Conservation (phyloP, 2,797 vertebrate genomes). For the Poecilia picta region DNA sequence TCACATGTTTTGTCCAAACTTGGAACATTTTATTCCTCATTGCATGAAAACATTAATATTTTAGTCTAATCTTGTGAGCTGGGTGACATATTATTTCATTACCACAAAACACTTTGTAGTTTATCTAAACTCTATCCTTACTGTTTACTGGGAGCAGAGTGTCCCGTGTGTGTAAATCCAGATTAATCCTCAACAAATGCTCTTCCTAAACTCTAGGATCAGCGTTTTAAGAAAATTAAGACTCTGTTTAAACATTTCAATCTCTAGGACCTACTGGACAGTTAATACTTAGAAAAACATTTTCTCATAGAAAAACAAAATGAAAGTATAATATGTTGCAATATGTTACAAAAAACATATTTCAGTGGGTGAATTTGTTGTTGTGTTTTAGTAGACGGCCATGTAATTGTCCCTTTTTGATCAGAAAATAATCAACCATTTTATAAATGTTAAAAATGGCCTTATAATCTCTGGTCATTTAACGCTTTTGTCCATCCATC, state of each 20-base stretch:
- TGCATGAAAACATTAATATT: neutral
- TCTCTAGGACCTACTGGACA: neutral
- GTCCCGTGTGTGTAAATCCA: conserved; percentile 3
- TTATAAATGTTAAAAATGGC: neutral
- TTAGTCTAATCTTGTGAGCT: neutral
- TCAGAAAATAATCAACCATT: neutral
- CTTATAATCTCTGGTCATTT: neutral
- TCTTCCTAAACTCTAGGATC: neutral
- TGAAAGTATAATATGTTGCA: neutral
- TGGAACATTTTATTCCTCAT: neutral
- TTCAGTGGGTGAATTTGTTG: neutral
- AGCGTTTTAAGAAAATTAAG: neutral
- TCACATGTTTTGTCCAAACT: neutral
- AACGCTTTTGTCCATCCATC: too few species aligned
- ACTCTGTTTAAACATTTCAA: neutral
- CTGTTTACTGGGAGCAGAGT: neutral
- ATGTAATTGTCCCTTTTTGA: neutral
- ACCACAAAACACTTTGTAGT: neutral
- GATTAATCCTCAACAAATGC: conserved; percentile 15
- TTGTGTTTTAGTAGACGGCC: neutral
- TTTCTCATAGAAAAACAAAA: neutral
- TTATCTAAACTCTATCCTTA: conserved; percentile 2
- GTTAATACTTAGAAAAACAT: neutral
- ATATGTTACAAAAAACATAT: neutral
- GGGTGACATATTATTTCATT: neutral